Evolutionary conservation across 2,888 invertebrate genomes (phyloP).

Genomic region (Nudaria mundana): DNA sequence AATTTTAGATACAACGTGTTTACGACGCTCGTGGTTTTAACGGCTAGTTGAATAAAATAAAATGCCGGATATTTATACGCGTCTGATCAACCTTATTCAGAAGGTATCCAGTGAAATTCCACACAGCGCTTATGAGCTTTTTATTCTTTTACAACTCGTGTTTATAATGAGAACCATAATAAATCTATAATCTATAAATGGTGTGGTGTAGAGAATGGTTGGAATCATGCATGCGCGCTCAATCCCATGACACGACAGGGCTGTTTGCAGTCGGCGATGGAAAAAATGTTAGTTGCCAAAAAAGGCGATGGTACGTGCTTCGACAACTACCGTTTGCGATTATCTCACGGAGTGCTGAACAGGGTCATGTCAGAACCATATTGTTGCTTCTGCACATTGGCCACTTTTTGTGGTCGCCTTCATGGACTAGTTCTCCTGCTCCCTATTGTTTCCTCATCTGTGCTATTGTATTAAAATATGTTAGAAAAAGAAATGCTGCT

Average conservation of each 20-base stretch:
- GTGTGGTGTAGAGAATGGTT: conserved; percentile 38
- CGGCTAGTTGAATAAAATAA: conserved; percentile 22
- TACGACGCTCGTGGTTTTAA: conserved; percentile 32
- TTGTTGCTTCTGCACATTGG: conserved; percentile 57
- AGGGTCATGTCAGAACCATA: conserved; percentile 72
- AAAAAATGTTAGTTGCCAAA: conserved; percentile 66
- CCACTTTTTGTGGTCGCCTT: too few species aligned
- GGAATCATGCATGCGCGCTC: conserved; percentile 56
- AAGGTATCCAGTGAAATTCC: conserved; percentile 1
- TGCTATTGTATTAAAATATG: too few species aligned
- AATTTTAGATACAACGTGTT: conserved; percentile 32
- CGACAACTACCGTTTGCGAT: conserved; percentile 71
- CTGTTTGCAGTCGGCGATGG: conserved; percentile 42
- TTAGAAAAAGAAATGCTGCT: too few species aligned
- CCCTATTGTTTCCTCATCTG: too few species aligned
- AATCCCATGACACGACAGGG: conserved; percentile 47
- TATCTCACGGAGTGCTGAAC: conserved; percentile 72
- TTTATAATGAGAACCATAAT: conserved; percentile 27
- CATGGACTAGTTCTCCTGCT: too few species aligned
- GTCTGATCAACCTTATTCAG: conserved; percentile 15
- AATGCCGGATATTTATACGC: conserved; percentile 19
- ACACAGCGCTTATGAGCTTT: conserved; percentile 2
- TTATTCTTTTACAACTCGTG: conserved; percentile 3
- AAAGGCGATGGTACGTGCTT: conserved; percentile 71
- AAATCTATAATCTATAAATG: conserved; percentile 41